A percentile compares a stretch with the other conserved stretches of the same genome.
These are phyloP conservation scores for Drosophila ustulata DNA, from an alignment of 2,888 invertebrate species.

Conservation along the genomic window DNA sequence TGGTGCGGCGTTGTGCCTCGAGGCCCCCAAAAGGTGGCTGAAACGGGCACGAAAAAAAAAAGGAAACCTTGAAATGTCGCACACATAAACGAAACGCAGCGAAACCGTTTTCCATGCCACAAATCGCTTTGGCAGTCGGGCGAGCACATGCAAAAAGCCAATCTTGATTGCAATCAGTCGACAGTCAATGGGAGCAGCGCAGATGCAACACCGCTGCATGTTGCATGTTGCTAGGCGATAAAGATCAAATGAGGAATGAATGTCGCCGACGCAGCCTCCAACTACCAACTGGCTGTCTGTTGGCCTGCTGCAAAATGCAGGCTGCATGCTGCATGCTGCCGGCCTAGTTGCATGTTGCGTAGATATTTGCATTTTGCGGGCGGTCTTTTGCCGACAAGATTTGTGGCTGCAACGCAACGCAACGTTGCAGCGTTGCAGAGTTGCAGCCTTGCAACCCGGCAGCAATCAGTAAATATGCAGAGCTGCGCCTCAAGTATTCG, in stretches of 20 bases:
- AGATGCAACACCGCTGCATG: constrained; percentile 47
- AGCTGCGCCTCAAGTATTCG: constrained; percentile 14
- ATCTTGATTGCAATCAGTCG: constrained; percentile 79
- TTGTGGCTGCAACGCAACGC: constrained; percentile 62
- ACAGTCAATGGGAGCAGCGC: constrained; percentile 52
- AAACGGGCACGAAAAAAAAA: constrained; percentile 10
- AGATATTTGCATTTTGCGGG: constrained; percentile 74
- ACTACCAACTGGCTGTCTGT: neutral
- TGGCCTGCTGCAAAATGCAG: constrained; percentile 6
- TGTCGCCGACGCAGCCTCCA: constrained; percentile 72
- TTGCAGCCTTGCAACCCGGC: constrained; percentile 16
- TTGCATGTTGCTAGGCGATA: constrained; percentile 79
- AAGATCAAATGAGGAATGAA: constrained; percentile 81
- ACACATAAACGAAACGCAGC: constrained; percentile 55
- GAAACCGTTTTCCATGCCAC: constrained; percentile 69
- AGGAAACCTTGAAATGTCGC: constrained; percentile 74
- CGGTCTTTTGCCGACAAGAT: constrained; percentile 67
- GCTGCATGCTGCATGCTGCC: constrained; percentile 35
- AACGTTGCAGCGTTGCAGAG: constrained; percentile 13
- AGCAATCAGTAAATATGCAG: constrained; percentile 47
- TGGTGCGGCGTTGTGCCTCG: constrained; percentile 5
- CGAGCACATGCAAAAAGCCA: constrained; percentile 75
- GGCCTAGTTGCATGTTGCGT: constrained; percentile 69
- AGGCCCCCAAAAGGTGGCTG: constrained; percentile 15
- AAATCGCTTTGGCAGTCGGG: constrained; percentile 70